These are phyloP conservation scores for Cassiopea andromeda DNA, from an alignment of 30 jellyfish, hydroid and myxozoan genomes.

Conservation along the genomic window DNA sequence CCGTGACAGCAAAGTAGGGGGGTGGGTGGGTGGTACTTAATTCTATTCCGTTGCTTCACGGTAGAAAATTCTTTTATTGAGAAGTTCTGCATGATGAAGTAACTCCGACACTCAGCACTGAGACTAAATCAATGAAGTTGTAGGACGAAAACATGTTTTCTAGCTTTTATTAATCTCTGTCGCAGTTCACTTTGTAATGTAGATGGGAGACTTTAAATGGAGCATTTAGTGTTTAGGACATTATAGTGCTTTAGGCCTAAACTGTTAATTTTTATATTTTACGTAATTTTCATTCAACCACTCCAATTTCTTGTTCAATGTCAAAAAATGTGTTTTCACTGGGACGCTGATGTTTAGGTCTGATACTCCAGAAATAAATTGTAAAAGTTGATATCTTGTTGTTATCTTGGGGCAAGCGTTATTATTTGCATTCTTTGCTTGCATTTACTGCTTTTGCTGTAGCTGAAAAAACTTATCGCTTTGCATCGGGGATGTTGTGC, in stretches of 20 bases:
- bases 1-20: conserved; percentile 17
- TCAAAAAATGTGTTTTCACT: background rate
- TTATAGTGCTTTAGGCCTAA: too few species aligned
- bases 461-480: too few species aligned
- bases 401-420: too few species aligned
- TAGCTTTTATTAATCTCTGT: background rate
- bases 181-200: background rate
- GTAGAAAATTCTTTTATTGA: background rate
- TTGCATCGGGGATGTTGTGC: too few species aligned
- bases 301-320: background rate
- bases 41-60: conserved; percentile 25
- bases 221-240: too few species aligned
- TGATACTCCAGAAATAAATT: background rate
- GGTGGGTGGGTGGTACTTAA: conserved; percentile 19
- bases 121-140: background rate
- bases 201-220: too few species aligned
- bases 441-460: too few species aligned
- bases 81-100: background rate
- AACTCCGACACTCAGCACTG: background rate
- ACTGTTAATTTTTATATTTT: too few species aligned
- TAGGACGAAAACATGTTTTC: background rate
- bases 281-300: background rate
- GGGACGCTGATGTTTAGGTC: background rate
- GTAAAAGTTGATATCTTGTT: background rate
- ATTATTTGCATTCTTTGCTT: too few species aligned